Conservation (phyloP, 2,113 vertebrate species). For the Columbina picui region DNA sequence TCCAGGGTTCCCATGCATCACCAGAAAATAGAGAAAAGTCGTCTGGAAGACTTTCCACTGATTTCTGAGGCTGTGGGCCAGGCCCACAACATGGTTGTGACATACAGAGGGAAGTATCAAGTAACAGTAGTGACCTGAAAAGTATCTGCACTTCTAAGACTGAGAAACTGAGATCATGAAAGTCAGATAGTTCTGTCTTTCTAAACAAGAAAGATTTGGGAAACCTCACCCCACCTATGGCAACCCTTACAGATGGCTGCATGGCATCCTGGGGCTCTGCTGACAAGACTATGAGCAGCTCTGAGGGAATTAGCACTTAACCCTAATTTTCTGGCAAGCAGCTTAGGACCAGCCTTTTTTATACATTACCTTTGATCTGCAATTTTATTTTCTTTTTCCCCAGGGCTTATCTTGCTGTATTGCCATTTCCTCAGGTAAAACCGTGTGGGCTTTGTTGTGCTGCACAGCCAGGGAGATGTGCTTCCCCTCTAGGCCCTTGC, state of each 20-base stretch:
- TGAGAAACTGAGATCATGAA: not conserved
- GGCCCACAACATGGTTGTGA: not conserved
- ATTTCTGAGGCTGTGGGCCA: not conserved
- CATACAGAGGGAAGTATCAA: not conserved
- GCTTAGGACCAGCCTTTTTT: not conserved
- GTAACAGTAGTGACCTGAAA: not conserved
- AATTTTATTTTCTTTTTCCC: not conserved
- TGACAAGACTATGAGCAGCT: not conserved
- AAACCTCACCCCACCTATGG: not conserved
- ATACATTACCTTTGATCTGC: not conserved
- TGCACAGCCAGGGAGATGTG: not conserved
- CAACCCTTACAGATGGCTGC: not conserved
- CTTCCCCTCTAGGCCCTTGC: not conserved
- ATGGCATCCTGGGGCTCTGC: not conserved
- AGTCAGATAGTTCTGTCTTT: not conserved
- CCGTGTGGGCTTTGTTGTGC: not conserved
- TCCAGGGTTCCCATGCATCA: not conserved
- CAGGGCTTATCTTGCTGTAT: not conserved
- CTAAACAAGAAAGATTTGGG: not conserved
- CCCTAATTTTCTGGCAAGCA: not conserved
- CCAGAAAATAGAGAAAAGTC: not conserved
- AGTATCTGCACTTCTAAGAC: not conserved
- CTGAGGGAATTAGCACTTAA: constrained; percentile 24
- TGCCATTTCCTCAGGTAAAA: constrained; percentile 5
- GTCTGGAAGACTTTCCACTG: not conserved